Evolutionary conservation across 92 coral and sea anemone genomes (phyloP).

Genomic region (Chrysogorgia sp.): DNA sequence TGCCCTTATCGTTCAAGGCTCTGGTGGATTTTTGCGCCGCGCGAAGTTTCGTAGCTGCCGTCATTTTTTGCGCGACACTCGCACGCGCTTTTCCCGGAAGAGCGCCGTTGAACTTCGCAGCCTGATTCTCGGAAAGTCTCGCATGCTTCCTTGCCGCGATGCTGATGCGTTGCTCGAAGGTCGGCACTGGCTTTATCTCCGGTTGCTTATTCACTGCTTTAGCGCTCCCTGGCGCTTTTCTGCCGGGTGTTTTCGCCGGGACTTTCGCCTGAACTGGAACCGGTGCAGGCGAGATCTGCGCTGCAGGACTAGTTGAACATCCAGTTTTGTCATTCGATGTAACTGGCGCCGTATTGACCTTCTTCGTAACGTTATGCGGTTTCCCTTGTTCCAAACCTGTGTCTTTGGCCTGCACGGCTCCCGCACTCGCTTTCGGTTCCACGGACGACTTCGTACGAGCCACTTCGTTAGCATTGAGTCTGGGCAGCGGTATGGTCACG

Average conservation of each 20-base stretch:
- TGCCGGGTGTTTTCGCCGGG: not conserved
- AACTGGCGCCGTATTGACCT: not conserved
- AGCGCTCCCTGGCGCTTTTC: not conserved
- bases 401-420: not conserved
- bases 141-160: no score
- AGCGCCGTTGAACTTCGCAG: not conserved
- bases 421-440: not conserved
- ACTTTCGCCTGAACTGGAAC: not conserved
- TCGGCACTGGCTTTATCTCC: not conserved
- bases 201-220: not conserved
- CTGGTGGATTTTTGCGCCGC: not conserved
- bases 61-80: not conserved
- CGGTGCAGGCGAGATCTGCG: not conserved
- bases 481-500: constrained; percentile 1
- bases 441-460: not conserved
- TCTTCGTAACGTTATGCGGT: not conserved
- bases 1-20: not conserved
- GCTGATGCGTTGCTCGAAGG: not conserved
- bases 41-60: not conserved
- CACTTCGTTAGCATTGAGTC: not conserved
- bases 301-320: not conserved
- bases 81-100: not conserved
- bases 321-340: no score
- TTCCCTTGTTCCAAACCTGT: not conserved
- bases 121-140: not conserved